Percentiles rank a stretch among this genome's conserved stretches.
These are phyloP conservation scores for Chiloscyllium plagiosum DNA, from an alignment of 2,113 vertebrate species.

Conservation along the genomic window DNA sequence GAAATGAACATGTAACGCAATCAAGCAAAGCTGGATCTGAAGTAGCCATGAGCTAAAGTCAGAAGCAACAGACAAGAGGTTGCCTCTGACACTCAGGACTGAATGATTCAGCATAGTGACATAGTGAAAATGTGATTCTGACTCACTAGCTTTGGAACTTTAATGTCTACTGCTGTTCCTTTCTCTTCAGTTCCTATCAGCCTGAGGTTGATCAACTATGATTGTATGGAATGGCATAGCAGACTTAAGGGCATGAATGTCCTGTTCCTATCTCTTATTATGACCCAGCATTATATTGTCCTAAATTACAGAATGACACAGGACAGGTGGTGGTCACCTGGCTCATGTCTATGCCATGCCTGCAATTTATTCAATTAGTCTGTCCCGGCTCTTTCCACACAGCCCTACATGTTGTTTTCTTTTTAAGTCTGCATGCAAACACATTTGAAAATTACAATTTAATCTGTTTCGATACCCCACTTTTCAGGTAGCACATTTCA, in stretches of 20 bases:
- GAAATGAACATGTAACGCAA: neutral
- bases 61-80: neutral
- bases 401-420: neutral
- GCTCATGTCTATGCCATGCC: neutral
- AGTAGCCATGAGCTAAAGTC: neutral
- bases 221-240: too few relatives aligned
- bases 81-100: neutral
- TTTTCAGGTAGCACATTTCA: neutral
- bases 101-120: neutral
- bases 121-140: neutral
- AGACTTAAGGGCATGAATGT: too few relatives aligned
- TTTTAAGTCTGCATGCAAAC: neutral
- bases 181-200: too few relatives aligned
- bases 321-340: neutral
- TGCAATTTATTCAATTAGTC: neutral
- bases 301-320: neutral
- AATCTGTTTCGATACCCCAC: neutral
- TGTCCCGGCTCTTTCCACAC: neutral
- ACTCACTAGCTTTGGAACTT: neutral
- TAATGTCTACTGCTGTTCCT: too few relatives aligned
- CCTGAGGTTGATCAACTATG: too few relatives aligned
- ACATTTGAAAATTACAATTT: neutral
- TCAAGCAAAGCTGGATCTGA: neutral
- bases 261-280: neutral
- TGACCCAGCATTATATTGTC: neutral